These are phyloP conservation scores for Micoletzkya japonica DNA, from an alignment of 2,888 invertebrate species.

Conservation along the genomic window DNA sequence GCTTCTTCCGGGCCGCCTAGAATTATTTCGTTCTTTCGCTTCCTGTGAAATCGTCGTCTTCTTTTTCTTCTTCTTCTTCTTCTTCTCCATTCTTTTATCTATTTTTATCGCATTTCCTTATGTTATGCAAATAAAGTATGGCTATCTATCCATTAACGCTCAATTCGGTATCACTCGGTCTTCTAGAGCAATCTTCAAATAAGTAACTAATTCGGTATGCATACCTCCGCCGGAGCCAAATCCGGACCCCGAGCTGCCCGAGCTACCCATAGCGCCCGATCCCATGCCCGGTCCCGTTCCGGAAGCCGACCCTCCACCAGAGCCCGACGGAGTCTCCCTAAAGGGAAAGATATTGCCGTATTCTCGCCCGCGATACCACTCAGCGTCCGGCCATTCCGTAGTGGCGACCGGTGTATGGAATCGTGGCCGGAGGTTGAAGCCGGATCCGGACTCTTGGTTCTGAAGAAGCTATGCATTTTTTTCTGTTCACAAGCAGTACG, in stretches of 20 bases:
- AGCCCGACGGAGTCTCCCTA: background rate
- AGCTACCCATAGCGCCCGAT: background rate
- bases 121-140: too few species aligned
- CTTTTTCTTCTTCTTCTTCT: background rate
- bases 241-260: background rate
- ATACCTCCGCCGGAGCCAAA: background rate
- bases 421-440: slow-evolving; percentile 18
- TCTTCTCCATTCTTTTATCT: too few species aligned
- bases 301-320: background rate
- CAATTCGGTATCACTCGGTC: background rate
- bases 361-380: background rate
- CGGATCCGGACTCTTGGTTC: too few species aligned
- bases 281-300: slow-evolving; percentile 4
- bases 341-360: background rate
- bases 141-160: too few species aligned
- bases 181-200: background rate
- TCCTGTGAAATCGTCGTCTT: background rate
- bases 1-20: background rate
- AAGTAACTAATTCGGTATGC: background rate
- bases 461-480: too few species aligned
- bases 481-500: too few species aligned
- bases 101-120: too few species aligned
- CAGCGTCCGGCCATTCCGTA: slow-evolving; percentile 2
- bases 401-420: slow-evolving; percentile 15
- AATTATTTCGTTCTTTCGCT: background rate